Evolutionary conservation across 2,113 vertebrate species (phyloP).

Genomic region (Rhinoptilus africanus): DNA sequence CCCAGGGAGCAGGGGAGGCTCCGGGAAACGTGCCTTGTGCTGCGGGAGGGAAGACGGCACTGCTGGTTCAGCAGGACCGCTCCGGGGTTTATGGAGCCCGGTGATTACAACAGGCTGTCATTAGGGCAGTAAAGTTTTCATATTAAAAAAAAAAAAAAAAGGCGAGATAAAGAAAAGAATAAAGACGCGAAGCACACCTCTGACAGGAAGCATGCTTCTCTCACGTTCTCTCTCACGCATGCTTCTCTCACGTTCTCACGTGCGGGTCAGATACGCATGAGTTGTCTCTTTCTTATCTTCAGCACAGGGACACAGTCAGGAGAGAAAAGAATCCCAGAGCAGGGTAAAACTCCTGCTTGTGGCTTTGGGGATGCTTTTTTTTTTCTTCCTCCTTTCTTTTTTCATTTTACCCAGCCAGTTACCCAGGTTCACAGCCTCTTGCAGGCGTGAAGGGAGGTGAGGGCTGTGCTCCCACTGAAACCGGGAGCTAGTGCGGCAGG

Average conservation of each 20-base stretch:
- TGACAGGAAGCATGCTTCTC: conserved; percentile 24
- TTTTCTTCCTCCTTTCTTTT: background rate
- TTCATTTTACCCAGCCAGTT: background rate
- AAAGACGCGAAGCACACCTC: conserved; percentile 54
- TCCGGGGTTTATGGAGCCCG: conserved; percentile 3
- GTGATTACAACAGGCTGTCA: conserved; percentile 22
- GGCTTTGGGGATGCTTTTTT: background rate
- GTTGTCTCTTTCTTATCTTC: background rate
- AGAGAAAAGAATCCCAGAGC: background rate
- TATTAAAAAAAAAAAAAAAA: background rate
- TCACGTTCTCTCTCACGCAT: background rate
- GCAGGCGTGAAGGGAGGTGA: background rate
- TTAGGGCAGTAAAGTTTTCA: conserved; percentile 20
- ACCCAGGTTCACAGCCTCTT: background rate
- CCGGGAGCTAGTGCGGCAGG: accelerated
- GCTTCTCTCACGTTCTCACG: background rate
- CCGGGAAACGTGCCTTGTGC: background rate
- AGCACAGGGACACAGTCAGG: background rate
- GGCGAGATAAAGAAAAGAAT: background rate
- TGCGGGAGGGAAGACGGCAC: background rate
- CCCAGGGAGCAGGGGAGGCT: background rate
- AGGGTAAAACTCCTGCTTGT: background rate
- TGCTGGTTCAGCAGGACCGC: conserved; percentile 6
- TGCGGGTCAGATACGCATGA: background rate
- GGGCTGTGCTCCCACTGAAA: background rate